A percentile compares a stretch with the other conserved stretches of the same genome.
Evolutionary conservation across 1,140 invertebrate genomes (phyloP).

Genomic region (Orius insidiosus): DNA sequence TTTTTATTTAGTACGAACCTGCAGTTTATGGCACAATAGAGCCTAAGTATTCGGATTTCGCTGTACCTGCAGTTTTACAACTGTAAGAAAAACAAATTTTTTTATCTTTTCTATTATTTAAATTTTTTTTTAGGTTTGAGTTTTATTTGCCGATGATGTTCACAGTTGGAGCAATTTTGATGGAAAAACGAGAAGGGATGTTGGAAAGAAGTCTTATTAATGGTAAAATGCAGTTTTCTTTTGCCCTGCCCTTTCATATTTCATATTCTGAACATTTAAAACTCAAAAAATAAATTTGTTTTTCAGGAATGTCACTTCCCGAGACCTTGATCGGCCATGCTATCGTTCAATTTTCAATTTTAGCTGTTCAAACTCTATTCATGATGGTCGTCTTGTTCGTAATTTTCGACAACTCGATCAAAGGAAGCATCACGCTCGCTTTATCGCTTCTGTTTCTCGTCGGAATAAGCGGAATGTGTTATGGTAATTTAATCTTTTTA

Average conservation of each 20-base stretch:
- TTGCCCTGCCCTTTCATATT: no score
- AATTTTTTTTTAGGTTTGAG: conserved; percentile 19
- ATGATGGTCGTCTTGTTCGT: conserved; percentile 23
- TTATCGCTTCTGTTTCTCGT: conserved; percentile 32
- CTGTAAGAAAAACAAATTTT: conserved; percentile 20
- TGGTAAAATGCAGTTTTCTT: conserved; percentile 32
- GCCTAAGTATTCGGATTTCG: conserved; percentile 22
- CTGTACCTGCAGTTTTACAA: conserved; percentile 21
- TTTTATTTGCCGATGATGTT: conserved; percentile 89
- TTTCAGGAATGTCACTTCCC: conserved; percentile 51
- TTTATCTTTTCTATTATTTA: conserved; percentile 4
- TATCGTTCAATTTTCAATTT: conserved; percentile 68
- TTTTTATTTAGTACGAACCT: conserved; percentile 21
- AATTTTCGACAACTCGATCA: conserved; percentile 31
- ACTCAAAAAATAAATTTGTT: background rate
- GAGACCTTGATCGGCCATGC: conserved; percentile 71
- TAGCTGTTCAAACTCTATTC: conserved; percentile 72
- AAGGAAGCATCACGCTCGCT: conserved; percentile 30
- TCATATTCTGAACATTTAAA: conserved; percentile 5
- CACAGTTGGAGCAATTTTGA: conserved; percentile 75
- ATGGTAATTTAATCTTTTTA: conserved; percentile 26
- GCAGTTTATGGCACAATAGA: conserved; percentile 22
- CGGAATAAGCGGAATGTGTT: conserved; percentile 36
- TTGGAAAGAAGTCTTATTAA: conserved; percentile 71
- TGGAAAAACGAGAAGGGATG: conserved; percentile 76